Evolutionary conservation across 2,797 vertebrate species (phyloP), one percentile per base, ranked within the genome.

Genomic region (Oreonectes daqikongensis): DNA sequence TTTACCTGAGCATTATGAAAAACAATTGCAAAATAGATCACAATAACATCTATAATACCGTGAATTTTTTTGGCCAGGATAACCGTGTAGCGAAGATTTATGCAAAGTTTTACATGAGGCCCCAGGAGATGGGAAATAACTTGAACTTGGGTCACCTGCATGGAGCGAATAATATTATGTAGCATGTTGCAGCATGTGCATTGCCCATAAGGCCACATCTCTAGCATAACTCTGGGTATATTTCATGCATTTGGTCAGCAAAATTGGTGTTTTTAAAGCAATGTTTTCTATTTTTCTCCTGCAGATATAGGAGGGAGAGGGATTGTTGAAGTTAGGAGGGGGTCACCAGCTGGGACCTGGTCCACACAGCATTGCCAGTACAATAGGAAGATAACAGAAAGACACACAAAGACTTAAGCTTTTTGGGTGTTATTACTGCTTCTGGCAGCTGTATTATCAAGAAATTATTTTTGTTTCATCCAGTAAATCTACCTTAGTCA

Each of bases 401-500:
- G 15, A 44, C 82, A 84, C 83, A 81, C 85, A 42, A 69, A 84
- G 83, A 71, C 84, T 84, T 84, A 86, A 76, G 70, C 83, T 80
- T 86, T 87, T 86, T 75, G 79, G 82, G 78, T 81, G 86, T 90
- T 79, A 82, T 81, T 75, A 90, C 89, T 92, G 89, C 90, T 91
- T 86, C 84, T 85, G 90, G 89, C 91, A 90, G 89, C 91, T 90
- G 90, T 88, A 89, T 87, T 88, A 91, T 88, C 89, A 87, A 90
- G 88, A 71, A 60, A 53, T 61, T 75, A 15, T 53, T 69, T 69
- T 86, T 89, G 79, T 53, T 82, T 89, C 84, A 80, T 79, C 86
- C 65, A 81, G 84, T 84, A 70, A 84, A 85, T 89, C 85, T 42
- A 74, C 65, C 79, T 90, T 87, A 88, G 89, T 90, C 86, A 90